phyloP scores from a whole-genome alignment of 2,113 vertebrate genomes.

The Syngnathus floridae region DNA sequence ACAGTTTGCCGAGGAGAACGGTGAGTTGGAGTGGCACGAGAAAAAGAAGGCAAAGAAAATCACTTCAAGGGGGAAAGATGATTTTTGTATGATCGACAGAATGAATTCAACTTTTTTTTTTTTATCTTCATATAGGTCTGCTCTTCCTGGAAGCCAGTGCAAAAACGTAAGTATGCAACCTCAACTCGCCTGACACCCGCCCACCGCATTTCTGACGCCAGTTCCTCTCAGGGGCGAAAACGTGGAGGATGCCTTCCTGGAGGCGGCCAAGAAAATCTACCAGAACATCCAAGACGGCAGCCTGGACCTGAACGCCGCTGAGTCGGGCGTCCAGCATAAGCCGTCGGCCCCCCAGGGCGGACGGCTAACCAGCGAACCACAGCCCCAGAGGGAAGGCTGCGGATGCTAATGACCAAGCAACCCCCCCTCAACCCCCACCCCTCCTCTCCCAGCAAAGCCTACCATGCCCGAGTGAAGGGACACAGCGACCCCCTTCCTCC shows the following conservation, averaged over 20 bases:
- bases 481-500: constrained; percentile 20
- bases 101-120: not conserved
- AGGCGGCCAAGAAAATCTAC: constrained; percentile 99
- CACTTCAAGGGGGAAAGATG: not conserved
- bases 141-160: constrained; percentile 97
- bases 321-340: constrained; percentile 98
- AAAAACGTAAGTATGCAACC: constrained; percentile 88
- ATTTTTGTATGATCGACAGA: no score
- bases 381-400: constrained; percentile 97
- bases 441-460: constrained; percentile 8
- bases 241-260: constrained; percentile 95
- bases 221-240: constrained; percentile 82
- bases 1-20: constrained; percentile 98
- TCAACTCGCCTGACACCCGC: not conserved
- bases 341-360: constrained; percentile 94
- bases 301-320: constrained; percentile 96
- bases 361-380: constrained; percentile 92
- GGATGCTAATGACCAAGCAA: constrained; percentile 90
- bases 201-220: not conserved
- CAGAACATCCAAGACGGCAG: constrained; percentile 99
- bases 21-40: constrained; percentile 57
- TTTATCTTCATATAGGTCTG: constrained; percentile 72
- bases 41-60: not conserved
- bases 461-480: constrained; percentile 1
- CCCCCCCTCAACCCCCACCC: constrained; percentile 25